Conservation (phyloP, 2,797 vertebrate species). For the Tokudaia tokunoshimensis region DNA sequence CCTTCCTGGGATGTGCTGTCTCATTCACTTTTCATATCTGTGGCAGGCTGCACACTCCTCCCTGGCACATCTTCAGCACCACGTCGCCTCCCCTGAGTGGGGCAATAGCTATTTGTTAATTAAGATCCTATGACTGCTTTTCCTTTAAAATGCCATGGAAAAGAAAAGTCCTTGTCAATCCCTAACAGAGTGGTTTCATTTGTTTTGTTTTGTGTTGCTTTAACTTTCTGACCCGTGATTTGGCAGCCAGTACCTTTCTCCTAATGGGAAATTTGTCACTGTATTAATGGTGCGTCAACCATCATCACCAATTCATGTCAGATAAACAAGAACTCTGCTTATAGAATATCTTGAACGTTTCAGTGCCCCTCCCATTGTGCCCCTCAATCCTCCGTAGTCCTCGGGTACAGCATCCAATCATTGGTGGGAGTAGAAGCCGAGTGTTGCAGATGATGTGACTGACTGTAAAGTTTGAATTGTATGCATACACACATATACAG, state of each 20-base stretch:
- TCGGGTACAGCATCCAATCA: slow-evolving; percentile 16
- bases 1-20: slow-evolving; percentile 80
- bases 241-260: slow-evolving; percentile 72
- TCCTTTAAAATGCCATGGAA: slow-evolving; percentile 59
- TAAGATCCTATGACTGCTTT: slow-evolving; percentile 79
- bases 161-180: slow-evolving; percentile 58
- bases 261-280: slow-evolving; percentile 73
- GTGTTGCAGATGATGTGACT: slow-evolving; percentile 26
- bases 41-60: slow-evolving; percentile 83
- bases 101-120: slow-evolving; percentile 80
- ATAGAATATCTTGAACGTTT: slow-evolving; percentile 48
- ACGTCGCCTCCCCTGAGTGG: slow-evolving; percentile 77
- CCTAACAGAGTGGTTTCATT: slow-evolving; percentile 70
- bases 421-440: slow-evolving; percentile 60
- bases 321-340: slow-evolving; percentile 51
- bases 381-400: slow-evolving; percentile 8
- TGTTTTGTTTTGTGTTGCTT: slow-evolving; percentile 76
- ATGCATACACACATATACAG: background rate
- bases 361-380: background rate
- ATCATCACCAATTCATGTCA: slow-evolving; percentile 54
- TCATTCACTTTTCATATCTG: slow-evolving; percentile 85
- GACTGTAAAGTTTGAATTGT: slow-evolving; percentile 45
- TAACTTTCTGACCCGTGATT: slow-evolving; percentile 72
- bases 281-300: background rate
- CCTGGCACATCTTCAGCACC: slow-evolving; percentile 73